Conservation (phyloP, 2,888 invertebrate genomes). For the Diarsia mendica region DNA sequence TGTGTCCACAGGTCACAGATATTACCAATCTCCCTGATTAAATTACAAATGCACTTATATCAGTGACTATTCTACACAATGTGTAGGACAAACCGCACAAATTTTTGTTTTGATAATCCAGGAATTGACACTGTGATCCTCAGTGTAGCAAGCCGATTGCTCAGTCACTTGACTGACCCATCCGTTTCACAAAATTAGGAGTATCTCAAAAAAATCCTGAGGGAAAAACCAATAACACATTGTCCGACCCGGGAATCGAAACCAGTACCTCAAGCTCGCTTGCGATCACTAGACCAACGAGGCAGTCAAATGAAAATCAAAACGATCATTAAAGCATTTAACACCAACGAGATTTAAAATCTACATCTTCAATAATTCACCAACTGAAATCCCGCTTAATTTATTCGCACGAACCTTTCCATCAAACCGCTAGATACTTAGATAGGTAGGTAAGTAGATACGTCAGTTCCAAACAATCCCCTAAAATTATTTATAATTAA, state of each 20-base stretch:
- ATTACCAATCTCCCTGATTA: background rate
- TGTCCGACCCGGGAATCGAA: no score
- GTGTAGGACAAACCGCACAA: background rate
- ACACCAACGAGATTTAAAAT: background rate
- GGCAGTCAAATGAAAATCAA: no score
- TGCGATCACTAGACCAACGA: no score
- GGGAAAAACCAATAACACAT: no score
- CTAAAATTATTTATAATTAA: constrained; percentile 68
- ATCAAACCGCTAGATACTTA: background rate
- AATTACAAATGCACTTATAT: background rate
- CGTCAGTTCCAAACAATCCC: constrained; percentile 48
- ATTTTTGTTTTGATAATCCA: background rate
- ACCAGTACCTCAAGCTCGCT: no score
- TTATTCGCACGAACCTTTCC: constrained; percentile 12
- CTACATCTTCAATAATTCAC: background rate
- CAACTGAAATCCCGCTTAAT: constrained; percentile 17
- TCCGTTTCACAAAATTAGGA: background rate
- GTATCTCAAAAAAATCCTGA: no score
- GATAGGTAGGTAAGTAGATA: background rate
- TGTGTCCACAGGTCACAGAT: background rate
- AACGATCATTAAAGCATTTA: no score
- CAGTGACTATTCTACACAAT: no score
- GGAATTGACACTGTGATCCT: background rate
- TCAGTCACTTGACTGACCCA: background rate
- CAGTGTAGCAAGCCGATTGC: background rate